Evolutionary conservation across 2,113 vertebrate genomes (phyloP).

Genomic region (Uria aalge): DNA sequence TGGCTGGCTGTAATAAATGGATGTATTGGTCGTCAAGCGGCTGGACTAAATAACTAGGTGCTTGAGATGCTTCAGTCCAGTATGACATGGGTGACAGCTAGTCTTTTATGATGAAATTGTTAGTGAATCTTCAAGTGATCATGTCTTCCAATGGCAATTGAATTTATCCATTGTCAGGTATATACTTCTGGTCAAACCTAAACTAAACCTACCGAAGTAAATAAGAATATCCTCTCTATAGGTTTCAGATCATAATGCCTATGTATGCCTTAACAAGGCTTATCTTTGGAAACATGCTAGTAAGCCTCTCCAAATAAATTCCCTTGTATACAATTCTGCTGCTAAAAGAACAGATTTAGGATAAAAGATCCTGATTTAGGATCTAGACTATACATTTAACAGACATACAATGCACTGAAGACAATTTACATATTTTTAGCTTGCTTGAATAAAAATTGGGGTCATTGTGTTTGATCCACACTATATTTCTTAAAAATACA

Average conservation of each 20-base stretch:
- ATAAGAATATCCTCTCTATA: background rate
- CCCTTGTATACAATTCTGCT: background rate
- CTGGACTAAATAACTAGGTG: background rate
- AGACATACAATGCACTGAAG: background rate
- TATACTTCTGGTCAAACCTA: background rate
- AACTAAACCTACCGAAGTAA: background rate
- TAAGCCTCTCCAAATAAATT: background rate
- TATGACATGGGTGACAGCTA: background rate
- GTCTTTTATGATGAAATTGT: background rate
- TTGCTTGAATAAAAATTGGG: background rate
- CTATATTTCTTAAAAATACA: background rate
- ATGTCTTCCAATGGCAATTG: background rate
- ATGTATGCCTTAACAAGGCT: background rate
- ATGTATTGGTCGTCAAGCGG: background rate
- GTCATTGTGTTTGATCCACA: background rate
- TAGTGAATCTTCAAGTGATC: background rate
- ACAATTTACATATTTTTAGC: background rate
- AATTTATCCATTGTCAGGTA: background rate
- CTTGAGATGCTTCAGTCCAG: background rate
- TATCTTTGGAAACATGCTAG: background rate
- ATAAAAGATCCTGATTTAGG: background rate
- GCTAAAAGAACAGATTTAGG: background rate
- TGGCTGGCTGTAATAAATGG: rapidly evolving
- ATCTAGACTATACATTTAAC: background rate
- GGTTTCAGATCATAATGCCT: background rate